A percentile compares a stretch with the other conserved stretches of the same genome.
These are phyloP conservation scores for Dunckerocampus dactyliophorus DNA, from an alignment of 2,113 vertebrate genomes.

Conservation along the genomic window DNA sequence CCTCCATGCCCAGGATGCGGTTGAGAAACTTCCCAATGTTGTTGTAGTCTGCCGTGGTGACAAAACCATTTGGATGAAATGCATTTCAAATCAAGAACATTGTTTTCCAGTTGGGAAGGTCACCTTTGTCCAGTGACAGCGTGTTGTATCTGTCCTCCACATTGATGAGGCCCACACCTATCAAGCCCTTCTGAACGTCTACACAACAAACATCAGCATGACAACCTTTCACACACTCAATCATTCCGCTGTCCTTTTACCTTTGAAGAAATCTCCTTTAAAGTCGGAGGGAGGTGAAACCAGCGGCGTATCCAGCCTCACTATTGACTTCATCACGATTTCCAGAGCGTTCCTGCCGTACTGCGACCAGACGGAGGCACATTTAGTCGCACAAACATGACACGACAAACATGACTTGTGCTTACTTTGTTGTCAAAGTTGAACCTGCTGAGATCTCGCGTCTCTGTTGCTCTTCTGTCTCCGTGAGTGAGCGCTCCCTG, in stretches of 20 bases:
- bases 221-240: neutral
- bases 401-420: accelerated
- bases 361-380: slow-evolving; percentile 59
- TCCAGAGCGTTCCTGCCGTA: slow-evolving; percentile 97
- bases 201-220: neutral
- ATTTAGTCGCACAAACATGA: neutral
- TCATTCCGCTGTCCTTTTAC: slow-evolving; percentile 54
- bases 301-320: slow-evolving; percentile 88
- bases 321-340: slow-evolving; percentile 98
- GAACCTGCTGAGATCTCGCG: slow-evolving; percentile 94
- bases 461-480: slow-evolving; percentile 95
- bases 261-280: slow-evolving; percentile 98
- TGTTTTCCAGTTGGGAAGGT: neutral
- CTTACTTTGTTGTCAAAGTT: slow-evolving; percentile 98
- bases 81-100: no score
- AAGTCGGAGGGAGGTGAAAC: slow-evolving; percentile 89
- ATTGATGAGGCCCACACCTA: slow-evolving; percentile 94
- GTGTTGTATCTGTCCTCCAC: slow-evolving; percentile 89
- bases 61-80: neutral
- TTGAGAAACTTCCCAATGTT: slow-evolving; percentile 98
- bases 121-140: slow-evolving; percentile 93
- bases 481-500: slow-evolving; percentile 97
- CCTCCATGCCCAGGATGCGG: slow-evolving; percentile 95
- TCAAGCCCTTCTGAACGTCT: slow-evolving; percentile 93
- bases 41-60: slow-evolving; percentile 85